Percentiles rank a stretch among this genome's conserved stretches.
phyloP scores from a whole-genome alignment of 2,113 vertebrate genomes.

The Donacobius atricapilla region DNA sequence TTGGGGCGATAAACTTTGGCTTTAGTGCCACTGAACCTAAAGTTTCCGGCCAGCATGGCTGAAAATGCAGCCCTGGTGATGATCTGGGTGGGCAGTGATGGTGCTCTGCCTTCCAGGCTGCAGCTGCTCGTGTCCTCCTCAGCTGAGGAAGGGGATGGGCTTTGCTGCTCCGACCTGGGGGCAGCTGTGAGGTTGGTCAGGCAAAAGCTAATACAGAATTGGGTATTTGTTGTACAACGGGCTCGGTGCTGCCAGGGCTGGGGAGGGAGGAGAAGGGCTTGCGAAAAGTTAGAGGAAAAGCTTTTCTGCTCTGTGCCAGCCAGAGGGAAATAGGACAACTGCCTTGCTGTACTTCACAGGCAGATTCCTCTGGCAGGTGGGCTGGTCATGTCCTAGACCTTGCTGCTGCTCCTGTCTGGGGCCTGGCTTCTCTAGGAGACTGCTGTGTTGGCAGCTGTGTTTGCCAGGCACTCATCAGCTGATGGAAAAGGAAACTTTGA shows the following conservation, averaged over 20 bases:
- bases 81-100: not conserved
- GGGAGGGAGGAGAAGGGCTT: not conserved
- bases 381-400: not conserved
- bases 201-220: not conserved
- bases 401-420: not conserved
- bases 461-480: not conserved
- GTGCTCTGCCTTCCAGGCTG: not conserved
- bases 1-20: not conserved
- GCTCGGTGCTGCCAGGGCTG: not conserved
- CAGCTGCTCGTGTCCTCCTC: not conserved
- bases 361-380: not conserved
- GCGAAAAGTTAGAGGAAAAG: not conserved
- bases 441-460: not conserved
- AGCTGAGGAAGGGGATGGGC: not conserved
- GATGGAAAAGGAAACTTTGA: not conserved
- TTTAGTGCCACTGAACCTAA: not conserved
- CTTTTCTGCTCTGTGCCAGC: not conserved
- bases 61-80: not conserved
- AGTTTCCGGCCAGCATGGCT: not conserved
- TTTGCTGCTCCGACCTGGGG: not conserved
- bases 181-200: not conserved
- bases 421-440: not conserved
- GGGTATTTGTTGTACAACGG: not conserved
- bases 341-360: rapidly evolving
- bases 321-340: not conserved